A percentile compares a stretch with the other conserved stretches of the same genome.
These are phyloP conservation scores for Oedothorax gibbosus DNA, from an alignment of 1,140 invertebrate species.

Conservation along the genomic window DNA sequence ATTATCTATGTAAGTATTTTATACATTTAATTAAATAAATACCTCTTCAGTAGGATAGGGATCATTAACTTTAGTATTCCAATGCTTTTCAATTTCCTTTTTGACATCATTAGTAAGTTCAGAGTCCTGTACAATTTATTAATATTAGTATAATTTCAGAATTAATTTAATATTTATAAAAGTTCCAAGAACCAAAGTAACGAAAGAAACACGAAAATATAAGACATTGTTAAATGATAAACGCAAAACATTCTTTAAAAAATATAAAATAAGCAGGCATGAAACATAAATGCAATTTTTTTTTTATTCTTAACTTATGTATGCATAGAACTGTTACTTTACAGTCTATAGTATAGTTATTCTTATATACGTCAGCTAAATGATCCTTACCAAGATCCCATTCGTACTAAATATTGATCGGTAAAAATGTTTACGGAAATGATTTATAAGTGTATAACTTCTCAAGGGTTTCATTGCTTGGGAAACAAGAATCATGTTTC, in stretches of 20 bases:
- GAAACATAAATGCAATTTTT: not conserved
- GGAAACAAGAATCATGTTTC: too few relatives aligned
- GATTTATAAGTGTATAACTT: not conserved
- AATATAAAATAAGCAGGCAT: not conserved
- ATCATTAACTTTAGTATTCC: constrained; percentile 74
- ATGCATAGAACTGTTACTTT: too few relatives aligned
- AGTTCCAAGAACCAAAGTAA: too few relatives aligned
- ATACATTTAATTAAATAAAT: not conserved
- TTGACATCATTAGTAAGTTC: constrained; percentile 74
- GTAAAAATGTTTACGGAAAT: not conserved
- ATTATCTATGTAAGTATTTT: not conserved
- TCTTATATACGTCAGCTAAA: too few relatives aligned
- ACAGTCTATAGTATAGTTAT: too few relatives aligned
- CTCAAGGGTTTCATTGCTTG: not conserved
- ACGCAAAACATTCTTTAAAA: too few relatives aligned
- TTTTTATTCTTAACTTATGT: not conserved
- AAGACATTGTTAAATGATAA: too few relatives aligned
- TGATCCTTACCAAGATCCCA: constrained; percentile 1
- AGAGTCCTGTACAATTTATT: constrained; percentile 66
- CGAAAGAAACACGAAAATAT: too few relatives aligned
- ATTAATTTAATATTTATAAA: too few relatives aligned
- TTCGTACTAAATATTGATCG: not conserved
- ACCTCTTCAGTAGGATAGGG: constrained; percentile 57
- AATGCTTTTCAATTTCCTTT: constrained; percentile 78
- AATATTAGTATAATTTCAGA: not conserved